Percentiles rank a stretch among this genome's conserved stretches.
Evolutionary conservation across 2,888 invertebrate species (phyloP).

Genomic region (Mimas tiliae): DNA sequence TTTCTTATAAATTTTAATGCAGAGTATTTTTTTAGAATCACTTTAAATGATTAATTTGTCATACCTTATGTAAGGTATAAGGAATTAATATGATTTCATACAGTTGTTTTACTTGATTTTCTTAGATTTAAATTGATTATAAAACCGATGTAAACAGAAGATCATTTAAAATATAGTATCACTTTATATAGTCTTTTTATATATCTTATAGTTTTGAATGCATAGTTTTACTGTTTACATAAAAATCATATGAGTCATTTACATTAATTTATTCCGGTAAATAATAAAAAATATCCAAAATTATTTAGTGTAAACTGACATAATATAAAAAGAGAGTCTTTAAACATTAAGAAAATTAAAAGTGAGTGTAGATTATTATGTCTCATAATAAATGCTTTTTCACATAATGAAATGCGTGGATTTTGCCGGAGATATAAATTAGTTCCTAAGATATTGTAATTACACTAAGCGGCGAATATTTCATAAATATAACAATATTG

Average conservation of each 20-base stretch:
- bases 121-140: background rate
- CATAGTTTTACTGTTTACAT: background rate
- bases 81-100: too few species aligned
- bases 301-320: too few species aligned
- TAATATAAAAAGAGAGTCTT: background rate
- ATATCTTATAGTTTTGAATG: too few species aligned
- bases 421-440: background rate
- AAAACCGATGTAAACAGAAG: background rate
- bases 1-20: background rate
- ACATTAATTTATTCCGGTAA: background rate
- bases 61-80: too few species aligned
- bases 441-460: background rate
- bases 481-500: constrained; percentile 20
- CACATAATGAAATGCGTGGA: background rate
- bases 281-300: background rate
- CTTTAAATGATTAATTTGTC: background rate
- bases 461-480: background rate
- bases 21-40: background rate
- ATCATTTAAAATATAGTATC: too few species aligned
- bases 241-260: background rate
- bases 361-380: background rate
- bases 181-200: too few species aligned
- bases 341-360: background rate
- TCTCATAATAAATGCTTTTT: too few species aligned
- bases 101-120: too few species aligned